Percentiles rank a stretch among this genome's conserved stretches.
Evolutionary conservation across 2,888 invertebrate species (phyloP).

Genomic region (Leptopilina drosophilae): DNA sequence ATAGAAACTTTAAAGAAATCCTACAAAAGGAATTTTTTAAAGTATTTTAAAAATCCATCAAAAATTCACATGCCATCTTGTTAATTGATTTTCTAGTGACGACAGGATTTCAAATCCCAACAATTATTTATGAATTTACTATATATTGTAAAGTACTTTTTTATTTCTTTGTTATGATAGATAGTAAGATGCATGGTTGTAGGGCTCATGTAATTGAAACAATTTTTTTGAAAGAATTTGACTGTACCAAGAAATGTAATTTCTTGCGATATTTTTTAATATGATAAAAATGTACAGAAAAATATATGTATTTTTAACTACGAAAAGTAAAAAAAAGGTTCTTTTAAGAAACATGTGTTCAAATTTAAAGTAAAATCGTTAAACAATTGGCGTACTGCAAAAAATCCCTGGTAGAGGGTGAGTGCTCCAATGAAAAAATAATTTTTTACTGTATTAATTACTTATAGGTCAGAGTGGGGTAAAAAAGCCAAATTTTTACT

Average conservation of each 20-base stretch:
- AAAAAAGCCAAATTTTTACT: too few relatives aligned
- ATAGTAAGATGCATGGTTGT: constrained; percentile 1
- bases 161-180: constrained; percentile 7
- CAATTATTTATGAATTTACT: constrained; percentile 5
- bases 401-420: too few relatives aligned
- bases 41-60: background rate
- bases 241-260: constrained; percentile 1
- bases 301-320: constrained; percentile 3
- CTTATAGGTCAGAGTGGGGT: too few relatives aligned
- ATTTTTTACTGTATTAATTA: too few relatives aligned
- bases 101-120: constrained; percentile 14
- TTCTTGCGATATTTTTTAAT: constrained; percentile 12
- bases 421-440: too few relatives aligned
- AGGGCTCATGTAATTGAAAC: background rate
- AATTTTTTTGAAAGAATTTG: constrained; percentile 9
- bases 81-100: constrained; percentile 7
- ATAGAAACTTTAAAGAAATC: background rate
- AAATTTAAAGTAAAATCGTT: too few relatives aligned
- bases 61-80: constrained; percentile 5
- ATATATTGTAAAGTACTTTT: background rate
- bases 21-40: background rate
- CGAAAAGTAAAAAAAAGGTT: background rate
- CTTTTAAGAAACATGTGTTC: background rate
- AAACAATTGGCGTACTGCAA: too few relatives aligned
- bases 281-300: constrained; percentile 14